phyloP scores from a whole-genome alignment of 2,113 vertebrate genomes.

The Serinus canaria region DNA sequence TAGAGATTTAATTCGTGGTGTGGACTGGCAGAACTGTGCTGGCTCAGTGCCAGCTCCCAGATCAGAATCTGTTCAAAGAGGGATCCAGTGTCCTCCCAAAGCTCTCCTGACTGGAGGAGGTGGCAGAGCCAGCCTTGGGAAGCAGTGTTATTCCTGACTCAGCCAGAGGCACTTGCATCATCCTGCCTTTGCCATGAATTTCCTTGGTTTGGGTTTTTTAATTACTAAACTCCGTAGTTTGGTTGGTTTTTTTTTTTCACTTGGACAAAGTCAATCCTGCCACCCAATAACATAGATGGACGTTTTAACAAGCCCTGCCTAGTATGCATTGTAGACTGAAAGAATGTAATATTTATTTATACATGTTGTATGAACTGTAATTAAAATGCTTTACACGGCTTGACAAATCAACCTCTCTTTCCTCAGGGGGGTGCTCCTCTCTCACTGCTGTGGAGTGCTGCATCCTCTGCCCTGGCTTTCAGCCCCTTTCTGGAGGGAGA shows the following conservation, averaged over 20 bases:
- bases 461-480: neutral
- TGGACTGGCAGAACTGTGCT: neutral
- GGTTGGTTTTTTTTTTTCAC: neutral
- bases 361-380: constrained; percentile 74
- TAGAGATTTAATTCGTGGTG: rapidly evolving
- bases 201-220: neutral
- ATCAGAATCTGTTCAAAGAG: neutral
- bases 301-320: constrained; percentile 68
- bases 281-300: constrained; percentile 55
- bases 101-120: neutral
- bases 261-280: constrained; percentile 21
- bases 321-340: constrained; percentile 75
- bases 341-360: constrained; percentile 81
- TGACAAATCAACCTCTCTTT: constrained; percentile 38
- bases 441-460: neutral
- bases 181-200: neutral
- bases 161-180: neutral
- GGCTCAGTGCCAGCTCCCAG: neutral
- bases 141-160: neutral
- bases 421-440: neutral
- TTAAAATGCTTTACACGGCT: constrained; percentile 83
- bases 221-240: constrained; percentile 38
- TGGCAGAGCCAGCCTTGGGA: neutral
- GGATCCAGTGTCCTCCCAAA: neutral
- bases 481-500: neutral